Conservation (phyloP, 2,113 vertebrate genomes). For the Phyllostomus discolor region DNA sequence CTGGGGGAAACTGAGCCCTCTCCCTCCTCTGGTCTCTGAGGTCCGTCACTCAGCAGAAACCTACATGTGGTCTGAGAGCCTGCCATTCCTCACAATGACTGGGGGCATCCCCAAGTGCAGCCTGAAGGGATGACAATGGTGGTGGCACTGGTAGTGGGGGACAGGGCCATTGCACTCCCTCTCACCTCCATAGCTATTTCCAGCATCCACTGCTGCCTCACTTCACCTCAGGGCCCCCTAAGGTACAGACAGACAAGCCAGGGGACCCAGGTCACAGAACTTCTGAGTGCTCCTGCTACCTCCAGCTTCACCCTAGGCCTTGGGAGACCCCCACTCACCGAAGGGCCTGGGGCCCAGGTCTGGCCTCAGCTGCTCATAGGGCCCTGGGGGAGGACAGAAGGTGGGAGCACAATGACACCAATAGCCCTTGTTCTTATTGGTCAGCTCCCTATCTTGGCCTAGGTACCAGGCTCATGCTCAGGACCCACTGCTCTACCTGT, state of each 20-base stretch:
- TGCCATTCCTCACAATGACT: background rate
- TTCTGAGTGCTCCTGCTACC: background rate
- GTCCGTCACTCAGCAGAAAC: background rate
- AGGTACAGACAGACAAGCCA: background rate
- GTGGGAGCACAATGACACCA: background rate
- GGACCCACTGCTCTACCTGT: background rate
- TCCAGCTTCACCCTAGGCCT: background rate
- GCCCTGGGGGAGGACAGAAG: background rate
- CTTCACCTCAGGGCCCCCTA: constrained; percentile 17
- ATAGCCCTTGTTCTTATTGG: background rate
- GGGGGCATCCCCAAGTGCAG: background rate
- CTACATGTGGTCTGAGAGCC: background rate
- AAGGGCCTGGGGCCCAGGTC: background rate
- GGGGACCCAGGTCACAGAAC: background rate
- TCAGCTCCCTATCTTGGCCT: background rate
- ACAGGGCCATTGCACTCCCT: background rate
- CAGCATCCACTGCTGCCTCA: background rate
- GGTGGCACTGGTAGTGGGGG: background rate
- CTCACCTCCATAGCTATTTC: constrained; percentile 31
- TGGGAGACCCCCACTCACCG: background rate
- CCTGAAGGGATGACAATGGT: background rate
- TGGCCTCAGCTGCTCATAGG: constrained; percentile 15
- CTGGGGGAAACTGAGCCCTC: background rate
- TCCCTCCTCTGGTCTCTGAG: background rate
- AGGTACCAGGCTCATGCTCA: background rate